phyloP scores from a whole-genome alignment of 2,888 invertebrate genomes.

The Galeruca laticollis region DNA sequence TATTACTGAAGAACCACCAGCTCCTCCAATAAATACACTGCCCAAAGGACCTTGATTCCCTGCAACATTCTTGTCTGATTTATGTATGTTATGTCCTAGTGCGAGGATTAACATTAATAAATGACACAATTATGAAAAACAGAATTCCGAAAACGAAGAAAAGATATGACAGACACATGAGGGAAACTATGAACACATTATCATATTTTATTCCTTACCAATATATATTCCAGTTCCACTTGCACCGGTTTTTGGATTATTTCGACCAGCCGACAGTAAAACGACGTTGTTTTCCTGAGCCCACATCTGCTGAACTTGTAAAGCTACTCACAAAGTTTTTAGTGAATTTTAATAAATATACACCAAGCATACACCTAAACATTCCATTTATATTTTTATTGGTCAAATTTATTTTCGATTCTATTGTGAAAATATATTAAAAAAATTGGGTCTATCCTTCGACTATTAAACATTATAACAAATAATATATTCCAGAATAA shows the following conservation, averaged over 20 bases:
- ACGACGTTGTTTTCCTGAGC: conserved; percentile 77
- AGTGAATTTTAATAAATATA: no score
- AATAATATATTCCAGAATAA: no score
- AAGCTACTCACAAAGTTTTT: conserved; percentile 63
- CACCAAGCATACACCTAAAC: no score
- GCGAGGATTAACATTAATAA: not conserved
- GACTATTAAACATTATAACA: no score
- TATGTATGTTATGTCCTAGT: not conserved
- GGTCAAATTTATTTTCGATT: not conserved
- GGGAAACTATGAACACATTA: not conserved
- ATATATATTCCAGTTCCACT: conserved; percentile 84
- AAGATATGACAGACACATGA: not conserved
- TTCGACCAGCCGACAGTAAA: conserved; percentile 79
- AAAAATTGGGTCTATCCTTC: no score
- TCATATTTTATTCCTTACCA: conserved; percentile 48
- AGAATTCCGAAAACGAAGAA: no score
- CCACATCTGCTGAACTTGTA: conserved; percentile 79
- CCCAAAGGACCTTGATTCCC: conserved; percentile 45
- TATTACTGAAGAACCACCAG: conserved; percentile 46
- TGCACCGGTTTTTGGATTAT: conserved; percentile 72
- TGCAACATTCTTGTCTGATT: not conserved
- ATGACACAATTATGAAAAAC: no score
- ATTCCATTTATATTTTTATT: not conserved
- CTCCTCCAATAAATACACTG: conserved; percentile 42
- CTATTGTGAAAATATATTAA: no score